Percentiles rank a stretch among this genome's conserved stretches.
Conservation (phyloP, 2,888 invertebrate species). For the Stictocephala bisonia region DNA sequence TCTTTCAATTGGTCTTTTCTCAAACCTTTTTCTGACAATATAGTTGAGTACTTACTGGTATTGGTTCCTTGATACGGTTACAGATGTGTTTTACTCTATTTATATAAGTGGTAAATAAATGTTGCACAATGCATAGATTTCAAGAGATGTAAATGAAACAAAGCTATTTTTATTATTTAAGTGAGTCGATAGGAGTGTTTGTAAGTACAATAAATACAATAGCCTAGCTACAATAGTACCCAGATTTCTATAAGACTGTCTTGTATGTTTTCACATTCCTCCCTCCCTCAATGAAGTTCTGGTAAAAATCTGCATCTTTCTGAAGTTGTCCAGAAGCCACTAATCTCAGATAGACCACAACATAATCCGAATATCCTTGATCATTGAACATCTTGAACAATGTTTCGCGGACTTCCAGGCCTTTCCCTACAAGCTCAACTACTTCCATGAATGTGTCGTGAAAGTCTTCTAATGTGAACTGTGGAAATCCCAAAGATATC, state of each 20-base stretch:
- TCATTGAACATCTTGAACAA: slow-evolving; percentile 91
- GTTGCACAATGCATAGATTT: slow-evolving; percentile 39
- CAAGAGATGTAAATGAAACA: slow-evolving; percentile 36
- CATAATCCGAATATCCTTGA: slow-evolving; percentile 93
- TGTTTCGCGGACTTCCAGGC: slow-evolving; percentile 74
- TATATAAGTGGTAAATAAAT: slow-evolving; percentile 38
- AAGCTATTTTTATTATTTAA: slow-evolving; percentile 39
- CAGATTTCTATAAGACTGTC: slow-evolving; percentile 38
- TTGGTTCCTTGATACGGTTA: slow-evolving; percentile 21
- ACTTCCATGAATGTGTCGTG: slow-evolving; percentile 97
- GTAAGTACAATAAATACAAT: slow-evolving; percentile 38
- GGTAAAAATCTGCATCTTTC: slow-evolving; percentile 92
- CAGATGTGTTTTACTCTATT: too few species aligned
- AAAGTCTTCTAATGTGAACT: slow-evolving; percentile 98
- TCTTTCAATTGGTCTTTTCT: too few species aligned
- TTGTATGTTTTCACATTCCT: slow-evolving; percentile 38
- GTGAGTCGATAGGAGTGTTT: slow-evolving; percentile 37
- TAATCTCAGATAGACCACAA: slow-evolving; percentile 91
- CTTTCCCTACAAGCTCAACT: slow-evolving; percentile 78
- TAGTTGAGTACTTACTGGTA: too few species aligned
- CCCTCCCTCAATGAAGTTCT: slow-evolving; percentile 94
- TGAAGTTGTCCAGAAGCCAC: slow-evolving; percentile 96
- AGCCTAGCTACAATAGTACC: slow-evolving; percentile 39
- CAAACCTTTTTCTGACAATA: slow-evolving; percentile 19
- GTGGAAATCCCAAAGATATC: slow-evolving; percentile 91